Percentiles rank a stretch among this genome's conserved stretches.
Evolutionary conservation across 2,113 vertebrate genomes (phyloP).

Genomic region (Calypte anna): DNA sequence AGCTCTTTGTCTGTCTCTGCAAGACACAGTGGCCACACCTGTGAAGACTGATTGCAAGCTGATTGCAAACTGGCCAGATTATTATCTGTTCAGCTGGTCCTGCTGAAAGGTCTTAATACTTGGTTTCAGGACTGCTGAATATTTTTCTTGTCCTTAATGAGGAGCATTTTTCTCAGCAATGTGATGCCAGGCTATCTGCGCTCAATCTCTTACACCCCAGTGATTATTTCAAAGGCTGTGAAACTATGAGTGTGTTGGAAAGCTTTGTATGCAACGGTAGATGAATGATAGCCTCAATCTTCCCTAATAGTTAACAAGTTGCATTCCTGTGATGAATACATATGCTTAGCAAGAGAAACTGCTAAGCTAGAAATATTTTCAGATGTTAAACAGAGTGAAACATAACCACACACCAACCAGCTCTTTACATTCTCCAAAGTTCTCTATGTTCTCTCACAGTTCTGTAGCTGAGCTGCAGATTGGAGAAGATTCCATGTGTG

Average conservation of each 20-base stretch:
- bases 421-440: background rate
- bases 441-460: background rate
- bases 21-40: background rate
- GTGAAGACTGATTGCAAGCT: background rate
- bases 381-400: background rate
- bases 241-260: background rate
- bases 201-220: background rate
- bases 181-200: background rate
- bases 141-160: background rate
- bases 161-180: background rate
- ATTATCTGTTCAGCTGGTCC: background rate
- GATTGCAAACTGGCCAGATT: background rate
- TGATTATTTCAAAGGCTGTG: background rate
- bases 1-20: background rate
- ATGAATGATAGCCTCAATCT: background rate
- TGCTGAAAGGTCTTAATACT: background rate
- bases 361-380: background rate
- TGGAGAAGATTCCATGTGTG: background rate
- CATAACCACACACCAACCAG: background rate
- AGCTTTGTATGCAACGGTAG: background rate
- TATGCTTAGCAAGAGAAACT: background rate
- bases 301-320: background rate
- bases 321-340: background rate
- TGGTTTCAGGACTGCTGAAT: background rate
- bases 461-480: background rate